phyloP scores from a whole-genome alignment of 2,888 invertebrate genomes.

The Cryptosula pallasiana region DNA sequence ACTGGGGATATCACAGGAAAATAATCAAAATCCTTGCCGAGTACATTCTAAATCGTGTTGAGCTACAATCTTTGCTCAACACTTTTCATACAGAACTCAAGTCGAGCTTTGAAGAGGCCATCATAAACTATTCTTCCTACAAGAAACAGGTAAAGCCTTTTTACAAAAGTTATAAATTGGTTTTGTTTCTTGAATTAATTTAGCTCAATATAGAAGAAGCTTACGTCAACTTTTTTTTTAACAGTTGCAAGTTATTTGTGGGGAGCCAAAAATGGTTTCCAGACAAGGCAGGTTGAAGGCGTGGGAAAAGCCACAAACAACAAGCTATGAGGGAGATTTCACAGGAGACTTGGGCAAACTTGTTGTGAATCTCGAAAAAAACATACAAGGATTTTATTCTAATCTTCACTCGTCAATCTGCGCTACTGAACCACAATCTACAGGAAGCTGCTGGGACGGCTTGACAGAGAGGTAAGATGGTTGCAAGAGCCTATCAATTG shows the following conservation, averaged over 20 bases:
- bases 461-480: constrained; percentile 21
- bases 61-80: constrained; percentile 17
- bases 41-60: background rate
- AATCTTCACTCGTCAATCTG: constrained; percentile 12
- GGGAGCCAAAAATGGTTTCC: background rate
- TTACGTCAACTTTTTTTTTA: background rate
- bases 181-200: background rate
- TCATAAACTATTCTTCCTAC: background rate
- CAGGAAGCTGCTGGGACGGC: background rate
- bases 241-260: background rate
- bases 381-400: background rate
- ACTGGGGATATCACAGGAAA: constrained; percentile 16
- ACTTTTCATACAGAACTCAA: background rate
- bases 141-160: background rate
- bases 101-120: constrained; percentile 2
- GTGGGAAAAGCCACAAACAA: background rate
- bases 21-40: constrained; percentile 1
- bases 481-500: too few relatives aligned
- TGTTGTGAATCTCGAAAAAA: constrained; percentile 1
- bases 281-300: background rate
- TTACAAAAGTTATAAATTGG: background rate
- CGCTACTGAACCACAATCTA: background rate
- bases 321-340: constrained; percentile 18
- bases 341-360: constrained; percentile 2
- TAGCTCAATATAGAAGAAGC: background rate